phyloP scores from a whole-genome alignment of 2,113 vertebrate species.

The Herpetotheres cachinnans region DNA sequence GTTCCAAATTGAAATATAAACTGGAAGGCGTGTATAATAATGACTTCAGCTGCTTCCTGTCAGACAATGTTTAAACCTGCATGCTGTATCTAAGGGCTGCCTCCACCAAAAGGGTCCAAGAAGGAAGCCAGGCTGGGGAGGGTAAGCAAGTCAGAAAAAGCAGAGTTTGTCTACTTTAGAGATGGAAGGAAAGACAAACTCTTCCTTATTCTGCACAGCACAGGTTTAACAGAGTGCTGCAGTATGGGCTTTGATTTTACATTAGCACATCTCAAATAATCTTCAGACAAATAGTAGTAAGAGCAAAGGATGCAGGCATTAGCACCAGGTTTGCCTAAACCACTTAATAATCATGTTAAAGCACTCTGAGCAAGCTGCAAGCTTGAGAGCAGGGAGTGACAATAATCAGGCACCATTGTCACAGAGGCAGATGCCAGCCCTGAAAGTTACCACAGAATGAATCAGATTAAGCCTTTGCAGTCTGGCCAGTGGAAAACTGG shows the following conservation, averaged over 20 bases:
- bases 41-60: neutral
- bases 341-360: neutral
- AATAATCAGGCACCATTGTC: slow-evolving; percentile 2
- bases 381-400: neutral
- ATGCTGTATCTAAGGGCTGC: neutral
- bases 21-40: neutral
- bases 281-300: neutral
- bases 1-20: slow-evolving; percentile 20
- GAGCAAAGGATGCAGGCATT: neutral
- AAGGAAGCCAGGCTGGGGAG: neutral
- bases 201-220: neutral
- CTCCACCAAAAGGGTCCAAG: neutral
- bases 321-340: neutral
- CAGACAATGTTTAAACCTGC: neutral
- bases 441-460: neutral
- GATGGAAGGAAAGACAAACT: neutral
- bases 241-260: neutral
- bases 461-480: neutral
- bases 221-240: neutral
- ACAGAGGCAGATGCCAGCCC: neutral
- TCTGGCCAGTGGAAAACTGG: neutral
- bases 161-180: neutral
- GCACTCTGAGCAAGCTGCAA: neutral
- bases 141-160: neutral
- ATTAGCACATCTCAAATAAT: neutral